Conservation (phyloP, 2,888 invertebrate species). For the Dastarcus helophoroides region DNA sequence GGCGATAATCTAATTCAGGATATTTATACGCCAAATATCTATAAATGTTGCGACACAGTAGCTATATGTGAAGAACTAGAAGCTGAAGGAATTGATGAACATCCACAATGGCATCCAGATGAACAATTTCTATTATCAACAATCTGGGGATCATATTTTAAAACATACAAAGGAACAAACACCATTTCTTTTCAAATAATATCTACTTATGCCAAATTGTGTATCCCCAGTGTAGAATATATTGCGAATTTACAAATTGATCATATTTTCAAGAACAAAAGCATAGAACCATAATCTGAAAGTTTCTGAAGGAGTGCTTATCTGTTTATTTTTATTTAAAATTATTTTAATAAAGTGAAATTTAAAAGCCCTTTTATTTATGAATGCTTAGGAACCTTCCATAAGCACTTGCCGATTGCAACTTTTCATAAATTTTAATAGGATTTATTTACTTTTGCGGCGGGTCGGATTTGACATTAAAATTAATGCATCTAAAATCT, state of each 20-base stretch:
- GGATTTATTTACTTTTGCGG: too few relatives aligned
- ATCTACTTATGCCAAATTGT: slow-evolving; percentile 50
- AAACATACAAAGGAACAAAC: slow-evolving; percentile 22
- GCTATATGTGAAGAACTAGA: slow-evolving; percentile 59
- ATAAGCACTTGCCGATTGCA: too few relatives aligned
- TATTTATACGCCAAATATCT: slow-evolving; percentile 52
- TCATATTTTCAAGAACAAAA: too few relatives aligned
- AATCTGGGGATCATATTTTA: slow-evolving; percentile 62
- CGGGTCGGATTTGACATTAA: too few relatives aligned
- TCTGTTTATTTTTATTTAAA: too few relatives aligned
- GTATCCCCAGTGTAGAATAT: slow-evolving; percentile 51
- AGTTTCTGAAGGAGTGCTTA: too few relatives aligned
- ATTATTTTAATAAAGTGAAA: too few relatives aligned
- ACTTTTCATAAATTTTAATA: too few relatives aligned
- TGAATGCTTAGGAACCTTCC: too few relatives aligned
- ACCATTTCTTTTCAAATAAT: slow-evolving; percentile 56
- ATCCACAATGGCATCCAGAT: slow-evolving; percentile 36
- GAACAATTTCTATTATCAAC: slow-evolving; percentile 44
- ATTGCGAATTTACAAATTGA: slow-evolving; percentile 42
- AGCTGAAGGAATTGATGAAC: slow-evolving; percentile 43
- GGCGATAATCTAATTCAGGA: slow-evolving; percentile 72
- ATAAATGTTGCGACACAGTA: slow-evolving; percentile 51
- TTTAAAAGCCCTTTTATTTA: too few relatives aligned
- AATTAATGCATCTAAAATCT: too few relatives aligned
- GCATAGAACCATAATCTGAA: too few relatives aligned